Evolutionary conservation across 2,888 invertebrate genomes (phyloP).

Genomic region (Phragmatobia fuliginosa): DNA sequence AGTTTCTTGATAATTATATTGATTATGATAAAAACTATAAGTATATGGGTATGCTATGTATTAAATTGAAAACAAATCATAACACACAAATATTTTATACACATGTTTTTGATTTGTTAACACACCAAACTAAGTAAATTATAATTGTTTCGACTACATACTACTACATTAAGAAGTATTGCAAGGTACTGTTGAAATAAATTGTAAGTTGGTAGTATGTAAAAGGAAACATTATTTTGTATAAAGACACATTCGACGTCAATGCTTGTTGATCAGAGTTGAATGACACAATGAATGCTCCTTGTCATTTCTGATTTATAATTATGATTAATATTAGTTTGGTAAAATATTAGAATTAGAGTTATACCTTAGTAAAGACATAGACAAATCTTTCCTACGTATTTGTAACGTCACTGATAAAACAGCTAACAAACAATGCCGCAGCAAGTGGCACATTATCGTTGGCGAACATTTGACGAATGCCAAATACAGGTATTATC

Average conservation of each 20-base stretch:
- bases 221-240: neutral
- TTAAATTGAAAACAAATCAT: too few relatives aligned
- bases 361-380: slow-evolving; percentile 27
- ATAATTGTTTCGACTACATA: neutral
- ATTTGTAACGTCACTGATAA: slow-evolving; percentile 31
- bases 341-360: neutral
- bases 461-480: slow-evolving; percentile 55
- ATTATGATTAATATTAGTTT: neutral
- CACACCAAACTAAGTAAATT: neutral
- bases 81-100: neutral
- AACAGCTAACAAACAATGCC: slow-evolving; percentile 41
- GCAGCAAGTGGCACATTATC: slow-evolving; percentile 42
- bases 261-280: neutral
- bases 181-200: neutral
- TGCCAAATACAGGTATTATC: slow-evolving; percentile 56
- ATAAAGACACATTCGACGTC: neutral
- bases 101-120: neutral
- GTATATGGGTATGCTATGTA: too few relatives aligned
- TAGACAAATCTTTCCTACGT: slow-evolving; percentile 44
- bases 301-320: neutral
- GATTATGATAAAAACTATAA: neutral
- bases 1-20: too few relatives aligned
- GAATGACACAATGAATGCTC: neutral
- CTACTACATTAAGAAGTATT: neutral
- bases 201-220: neutral